These are phyloP conservation scores for Callopanchax toddi DNA, from an alignment of 2,113 vertebrate species.

Conservation along the genomic window DNA sequence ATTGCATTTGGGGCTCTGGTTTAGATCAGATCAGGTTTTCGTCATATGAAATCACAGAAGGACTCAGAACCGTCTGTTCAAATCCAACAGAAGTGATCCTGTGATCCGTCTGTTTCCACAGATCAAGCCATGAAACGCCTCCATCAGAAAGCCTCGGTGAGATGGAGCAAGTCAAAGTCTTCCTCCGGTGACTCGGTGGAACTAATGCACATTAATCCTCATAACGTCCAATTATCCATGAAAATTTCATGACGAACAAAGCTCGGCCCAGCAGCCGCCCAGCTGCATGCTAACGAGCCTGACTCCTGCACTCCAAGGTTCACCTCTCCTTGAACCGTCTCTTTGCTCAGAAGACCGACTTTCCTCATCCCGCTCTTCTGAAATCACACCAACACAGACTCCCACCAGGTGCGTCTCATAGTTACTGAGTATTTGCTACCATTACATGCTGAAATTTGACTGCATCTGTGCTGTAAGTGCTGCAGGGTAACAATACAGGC, in stretches of 20 bases:
- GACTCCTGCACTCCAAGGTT: slow-evolving; percentile 32
- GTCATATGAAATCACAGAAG: no score
- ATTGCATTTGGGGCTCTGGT: slow-evolving; percentile 13
- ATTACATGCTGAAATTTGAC: no score
- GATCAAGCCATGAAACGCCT: neutral
- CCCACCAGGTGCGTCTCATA: slow-evolving; percentile 26
- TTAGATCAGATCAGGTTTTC: no score
- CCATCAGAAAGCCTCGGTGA: slow-evolving; percentile 1
- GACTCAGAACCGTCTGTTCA: no score
- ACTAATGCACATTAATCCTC: slow-evolving; percentile 64
- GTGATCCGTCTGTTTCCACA: neutral
- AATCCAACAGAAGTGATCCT: neutral
- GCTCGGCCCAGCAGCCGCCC: slow-evolving; percentile 18
- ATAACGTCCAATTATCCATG: slow-evolving; percentile 61
- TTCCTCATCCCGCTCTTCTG: slow-evolving; percentile 39
- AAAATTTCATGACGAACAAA: slow-evolving; percentile 55
- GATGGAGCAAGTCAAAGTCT: slow-evolving; percentile 1
- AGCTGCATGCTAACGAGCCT: slow-evolving; percentile 52
- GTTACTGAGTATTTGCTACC: slow-evolving; percentile 27
- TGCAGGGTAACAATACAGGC: no score
- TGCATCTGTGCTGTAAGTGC: no score
- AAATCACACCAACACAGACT: slow-evolving; percentile 12
- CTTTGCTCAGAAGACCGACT: slow-evolving; percentile 21
- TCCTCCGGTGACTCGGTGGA: slow-evolving; percentile 17
- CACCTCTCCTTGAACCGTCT: slow-evolving; percentile 32